These are phyloP conservation scores for Phyllotis vaccarum DNA, from an alignment of 2,797 vertebrate species.

Conservation along the genomic window DNA sequence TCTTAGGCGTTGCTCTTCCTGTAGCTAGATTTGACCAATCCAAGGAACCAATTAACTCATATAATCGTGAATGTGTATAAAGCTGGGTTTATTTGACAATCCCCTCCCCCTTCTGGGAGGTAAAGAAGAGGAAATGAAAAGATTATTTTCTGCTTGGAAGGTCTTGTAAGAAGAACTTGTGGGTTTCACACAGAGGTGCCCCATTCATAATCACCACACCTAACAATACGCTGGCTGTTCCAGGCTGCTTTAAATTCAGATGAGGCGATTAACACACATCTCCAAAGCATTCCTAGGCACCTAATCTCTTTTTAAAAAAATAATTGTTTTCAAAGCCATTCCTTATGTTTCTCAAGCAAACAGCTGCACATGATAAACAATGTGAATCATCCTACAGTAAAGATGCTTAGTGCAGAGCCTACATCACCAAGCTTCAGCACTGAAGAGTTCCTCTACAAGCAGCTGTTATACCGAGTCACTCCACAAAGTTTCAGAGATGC, in stretches of 20 bases:
- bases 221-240: slow-evolving; percentile 77
- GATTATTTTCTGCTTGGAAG: slow-evolving; percentile 82
- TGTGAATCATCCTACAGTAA: slow-evolving; percentile 57
- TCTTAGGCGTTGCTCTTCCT: not conserved
- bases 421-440: not conserved
- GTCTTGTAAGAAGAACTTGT: slow-evolving; percentile 74
- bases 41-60: slow-evolving; percentile 11
- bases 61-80: slow-evolving; percentile 60
- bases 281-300: slow-evolving; percentile 71
- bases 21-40: not conserved
- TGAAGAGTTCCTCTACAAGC: slow-evolving; percentile 62
- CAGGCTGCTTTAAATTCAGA: slow-evolving; percentile 78
- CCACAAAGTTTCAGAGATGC: not conserved
- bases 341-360: slow-evolving; percentile 75
- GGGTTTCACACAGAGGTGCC: slow-evolving; percentile 79
- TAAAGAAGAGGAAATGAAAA: slow-evolving; percentile 73
- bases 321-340: slow-evolving; percentile 76
- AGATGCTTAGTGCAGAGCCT: slow-evolving; percentile 50
- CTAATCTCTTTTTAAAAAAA: slow-evolving; percentile 75
- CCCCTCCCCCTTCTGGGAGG: slow-evolving; percentile 51
- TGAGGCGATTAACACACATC: slow-evolving; percentile 64
- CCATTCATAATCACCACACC: slow-evolving; percentile 70
- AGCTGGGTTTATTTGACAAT: slow-evolving; percentile 57
- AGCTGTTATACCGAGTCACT: not conserved
- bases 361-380: slow-evolving; percentile 70